A percentile compares a stretch with the other conserved stretches of the same genome.
Evolutionary conservation across 2,888 invertebrate species (phyloP).

Genomic region (Thysanoteuthis rhombus): DNA sequence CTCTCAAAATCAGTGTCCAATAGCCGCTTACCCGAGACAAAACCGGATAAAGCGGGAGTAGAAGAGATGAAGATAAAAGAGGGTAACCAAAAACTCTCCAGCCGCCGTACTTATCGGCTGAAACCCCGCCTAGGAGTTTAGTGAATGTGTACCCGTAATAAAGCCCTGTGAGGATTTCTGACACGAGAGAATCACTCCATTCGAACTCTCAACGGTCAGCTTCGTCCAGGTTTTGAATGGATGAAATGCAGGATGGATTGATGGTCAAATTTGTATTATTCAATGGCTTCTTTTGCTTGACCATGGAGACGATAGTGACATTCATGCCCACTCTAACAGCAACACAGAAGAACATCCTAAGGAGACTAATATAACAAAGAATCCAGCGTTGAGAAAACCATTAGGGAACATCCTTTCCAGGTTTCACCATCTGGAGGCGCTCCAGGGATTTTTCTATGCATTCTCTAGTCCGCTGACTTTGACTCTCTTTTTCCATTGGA

Average conservation of each 20-base stretch:
- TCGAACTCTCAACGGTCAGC: constrained; percentile 31
- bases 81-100: constrained; percentile 37
- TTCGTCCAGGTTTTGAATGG: neutral
- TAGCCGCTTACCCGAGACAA: constrained; percentile 35
- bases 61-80: constrained; percentile 33
- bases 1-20: constrained; percentile 35
- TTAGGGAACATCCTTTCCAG: constrained; percentile 34
- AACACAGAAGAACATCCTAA: constrained; percentile 45
- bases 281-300: constrained; percentile 35
- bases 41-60: constrained; percentile 37
- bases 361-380: constrained; percentile 44
- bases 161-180: constrained; percentile 38
- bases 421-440: neutral
- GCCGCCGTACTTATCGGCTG: constrained; percentile 39
- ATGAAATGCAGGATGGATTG: neutral
- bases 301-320: constrained; percentile 53
- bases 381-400: constrained; percentile 45
- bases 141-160: constrained; percentile 39
- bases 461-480: neutral
- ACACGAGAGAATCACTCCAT: constrained; percentile 30
- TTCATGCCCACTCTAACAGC: constrained; percentile 70
- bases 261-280: neutral
- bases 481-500: neutral
- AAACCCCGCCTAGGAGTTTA: constrained; percentile 37
- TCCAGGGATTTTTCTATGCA: neutral